Percentiles rank a stretch among this genome's conserved stretches.
Conservation (phyloP, 2,888 invertebrate genomes). For the Ellobium chinense region DNA sequence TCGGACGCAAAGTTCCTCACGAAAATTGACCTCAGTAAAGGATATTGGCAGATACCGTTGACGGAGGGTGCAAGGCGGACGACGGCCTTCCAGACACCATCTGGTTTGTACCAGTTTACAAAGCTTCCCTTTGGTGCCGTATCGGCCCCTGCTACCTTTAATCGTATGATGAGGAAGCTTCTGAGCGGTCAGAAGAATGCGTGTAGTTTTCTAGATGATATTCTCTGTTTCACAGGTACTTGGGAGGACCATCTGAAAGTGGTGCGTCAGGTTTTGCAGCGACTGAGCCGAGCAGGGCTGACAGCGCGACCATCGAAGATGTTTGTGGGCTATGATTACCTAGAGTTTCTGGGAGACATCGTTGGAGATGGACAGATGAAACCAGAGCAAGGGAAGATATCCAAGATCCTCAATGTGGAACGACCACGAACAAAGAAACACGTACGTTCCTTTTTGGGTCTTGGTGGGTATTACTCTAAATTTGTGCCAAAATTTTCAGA, state of each 20-base stretch:
- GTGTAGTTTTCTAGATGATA: neutral
- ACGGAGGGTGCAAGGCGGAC: neutral
- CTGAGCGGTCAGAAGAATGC: neutral
- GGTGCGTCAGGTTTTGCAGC: neutral
- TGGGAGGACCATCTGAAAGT: neutral
- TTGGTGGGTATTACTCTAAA: neutral
- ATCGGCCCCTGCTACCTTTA: neutral
- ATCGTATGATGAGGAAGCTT: neutral
- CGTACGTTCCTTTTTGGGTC: neutral
- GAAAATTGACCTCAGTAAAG: too few species aligned
- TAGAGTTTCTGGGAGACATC: neutral
- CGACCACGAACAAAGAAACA: neutral
- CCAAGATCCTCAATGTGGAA: neutral
- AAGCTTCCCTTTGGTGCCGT: neutral
- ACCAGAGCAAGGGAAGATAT: neutral
- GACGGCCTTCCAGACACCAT: too few species aligned
- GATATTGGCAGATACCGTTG: neutral
- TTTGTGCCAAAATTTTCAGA: neutral
- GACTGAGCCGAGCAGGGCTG: neutral
- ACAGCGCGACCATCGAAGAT: neutral
- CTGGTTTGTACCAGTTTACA: too few species aligned
- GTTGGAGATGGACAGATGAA: neutral
- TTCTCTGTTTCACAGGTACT: neutral
- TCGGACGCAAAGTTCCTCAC: too few species aligned
- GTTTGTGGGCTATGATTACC: neutral